These are phyloP conservation scores for Xerus rutilus DNA, from an alignment of 2,797 vertebrate genomes.

Conservation along the genomic window DNA sequence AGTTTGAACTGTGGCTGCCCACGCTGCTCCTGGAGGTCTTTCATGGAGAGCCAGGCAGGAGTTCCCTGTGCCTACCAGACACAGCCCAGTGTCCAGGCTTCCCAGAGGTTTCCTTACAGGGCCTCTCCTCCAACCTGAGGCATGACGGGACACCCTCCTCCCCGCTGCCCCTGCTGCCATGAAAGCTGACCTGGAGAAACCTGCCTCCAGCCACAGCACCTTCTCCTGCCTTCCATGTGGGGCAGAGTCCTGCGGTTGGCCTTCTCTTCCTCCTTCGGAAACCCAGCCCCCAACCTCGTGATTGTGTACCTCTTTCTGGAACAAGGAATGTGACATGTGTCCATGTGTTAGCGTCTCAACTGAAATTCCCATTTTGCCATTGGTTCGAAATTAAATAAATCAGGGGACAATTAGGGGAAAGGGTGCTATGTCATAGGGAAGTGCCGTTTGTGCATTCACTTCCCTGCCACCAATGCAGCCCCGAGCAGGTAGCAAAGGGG, in stretches of 20 bases:
- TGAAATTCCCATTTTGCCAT: neutral
- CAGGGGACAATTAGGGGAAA: neutral
- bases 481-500: neutral
- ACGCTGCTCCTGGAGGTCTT: too few relatives aligned
- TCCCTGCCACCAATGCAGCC: neutral
- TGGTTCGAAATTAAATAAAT: neutral
- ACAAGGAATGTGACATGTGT: neutral
- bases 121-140: neutral
- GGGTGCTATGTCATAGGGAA: neutral
- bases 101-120: neutral
- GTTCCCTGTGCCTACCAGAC: neutral
- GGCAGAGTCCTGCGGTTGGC: accelerated
- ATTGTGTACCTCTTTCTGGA: neutral
- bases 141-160: too few relatives aligned
- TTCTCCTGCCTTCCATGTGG: neutral
- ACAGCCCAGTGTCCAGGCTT: neutral
- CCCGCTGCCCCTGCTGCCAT: too few relatives aligned
- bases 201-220: neutral
- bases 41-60: neutral
- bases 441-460: neutral
- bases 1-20: accelerated
- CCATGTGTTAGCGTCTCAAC: neutral
- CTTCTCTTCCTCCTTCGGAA: neutral
- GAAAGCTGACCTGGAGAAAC: neutral
- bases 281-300: neutral